Evolutionary conservation across 2,888 invertebrate species (phyloP).

Genomic region (Drosophila merina): DNA sequence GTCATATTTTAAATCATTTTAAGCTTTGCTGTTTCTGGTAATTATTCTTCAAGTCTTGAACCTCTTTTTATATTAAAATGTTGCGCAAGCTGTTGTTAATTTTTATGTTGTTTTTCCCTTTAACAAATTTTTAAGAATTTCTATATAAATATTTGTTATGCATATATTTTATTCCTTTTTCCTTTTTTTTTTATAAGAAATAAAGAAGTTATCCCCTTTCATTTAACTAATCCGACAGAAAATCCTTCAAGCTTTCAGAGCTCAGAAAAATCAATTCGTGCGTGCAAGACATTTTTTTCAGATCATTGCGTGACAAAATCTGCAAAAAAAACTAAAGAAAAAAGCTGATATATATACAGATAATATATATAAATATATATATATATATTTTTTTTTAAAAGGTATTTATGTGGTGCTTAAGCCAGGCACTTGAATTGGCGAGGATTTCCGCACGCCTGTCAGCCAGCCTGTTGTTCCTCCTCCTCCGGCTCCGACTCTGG

Average conservation of each 20-base stretch:
- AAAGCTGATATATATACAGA: not conserved
- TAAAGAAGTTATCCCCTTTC: not conserved
- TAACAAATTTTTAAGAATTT: too few relatives aligned
- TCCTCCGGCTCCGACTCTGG: not conserved
- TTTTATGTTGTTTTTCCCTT: too few relatives aligned
- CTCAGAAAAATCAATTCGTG: slow-evolving; percentile 3
- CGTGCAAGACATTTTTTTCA: slow-evolving; percentile 1
- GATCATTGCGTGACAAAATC: slow-evolving; percentile 7
- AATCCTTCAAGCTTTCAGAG: not conserved
- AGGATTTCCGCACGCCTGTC: slow-evolving; percentile 30
- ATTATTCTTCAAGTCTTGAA: too few relatives aligned
- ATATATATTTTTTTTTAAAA: not conserved
- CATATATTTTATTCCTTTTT: not conserved
- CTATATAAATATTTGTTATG: too few relatives aligned
- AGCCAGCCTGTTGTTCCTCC: slow-evolving; percentile 12
- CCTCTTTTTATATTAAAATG: too few relatives aligned
- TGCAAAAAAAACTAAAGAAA: not conserved
- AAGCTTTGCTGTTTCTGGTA: too few relatives aligned
- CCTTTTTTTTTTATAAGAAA: not conserved
- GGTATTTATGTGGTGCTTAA: slow-evolving; percentile 9
- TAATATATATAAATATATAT: not conserved
- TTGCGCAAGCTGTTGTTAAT: too few relatives aligned
- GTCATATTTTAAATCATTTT: too few relatives aligned
- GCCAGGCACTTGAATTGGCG: slow-evolving; percentile 1
- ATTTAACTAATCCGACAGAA: not conserved